Conservation (phyloP, 2,113 vertebrate genomes). For the Rattus rattus region DNA sequence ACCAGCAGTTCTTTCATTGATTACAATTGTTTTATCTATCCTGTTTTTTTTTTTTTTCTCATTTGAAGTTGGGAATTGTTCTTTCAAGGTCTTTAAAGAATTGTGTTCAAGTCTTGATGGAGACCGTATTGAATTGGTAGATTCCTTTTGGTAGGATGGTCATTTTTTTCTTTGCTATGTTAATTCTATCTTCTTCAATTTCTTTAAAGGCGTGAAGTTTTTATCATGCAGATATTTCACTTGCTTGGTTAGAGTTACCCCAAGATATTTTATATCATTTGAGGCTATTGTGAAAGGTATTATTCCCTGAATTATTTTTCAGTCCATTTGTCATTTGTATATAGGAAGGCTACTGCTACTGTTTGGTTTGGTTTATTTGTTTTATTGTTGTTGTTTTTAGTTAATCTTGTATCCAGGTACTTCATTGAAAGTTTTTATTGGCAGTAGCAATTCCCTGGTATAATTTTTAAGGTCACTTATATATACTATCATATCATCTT, state of each 20-base stretch:
- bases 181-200: neutral
- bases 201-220: neutral
- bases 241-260: neutral
- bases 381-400: neutral
- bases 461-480: neutral
- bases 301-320: neutral
- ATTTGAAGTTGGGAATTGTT: neutral
- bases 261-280: neutral
- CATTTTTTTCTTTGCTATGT: neutral
- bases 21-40: neutral
- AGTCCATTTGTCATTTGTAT: neutral
- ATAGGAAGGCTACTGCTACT: neutral
- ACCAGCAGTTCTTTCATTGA: neutral
- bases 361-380: too few relatives aligned
- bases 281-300: neutral
- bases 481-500: neutral
- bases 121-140: neutral
- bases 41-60: neutral
- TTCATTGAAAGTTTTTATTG: neutral
- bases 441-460: neutral
- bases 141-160: neutral
- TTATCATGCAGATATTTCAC: neutral
- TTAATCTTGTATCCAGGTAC: neutral
- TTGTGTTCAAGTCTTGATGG: neutral
- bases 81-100: neutral